Evolutionary conservation across 1,140 invertebrate genomes (phyloP), one percentile per base, ranked within the genome.

Genomic region (Archegozetes longisetosus): DNA sequence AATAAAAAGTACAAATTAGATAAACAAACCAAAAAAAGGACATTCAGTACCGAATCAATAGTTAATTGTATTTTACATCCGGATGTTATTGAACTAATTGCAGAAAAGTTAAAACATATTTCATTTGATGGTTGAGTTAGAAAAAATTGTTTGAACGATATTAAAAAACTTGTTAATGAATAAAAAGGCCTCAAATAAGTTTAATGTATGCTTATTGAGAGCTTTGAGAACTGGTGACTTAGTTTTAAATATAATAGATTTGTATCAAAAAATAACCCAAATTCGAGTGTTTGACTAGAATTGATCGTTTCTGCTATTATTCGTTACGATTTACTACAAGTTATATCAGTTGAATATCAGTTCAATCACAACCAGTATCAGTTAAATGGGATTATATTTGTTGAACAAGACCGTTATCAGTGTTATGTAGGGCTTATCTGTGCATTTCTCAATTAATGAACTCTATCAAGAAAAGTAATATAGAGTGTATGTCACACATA

Each of bases 1-100:
- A 3, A 49, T 14, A 32, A 58, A 27, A 25, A 48, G 12, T 6
- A 13, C 23, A 2, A 9, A 3, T 49, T 14, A n/a, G 22, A 22
- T 60, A 20, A 53, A 24, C 9, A 29, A 17, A 25, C 22, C 6
- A 4, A n/a, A n/a, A 0, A 60, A 22, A 17, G n/a, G 32, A 24
- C 53, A 2, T 24, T 49, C 17, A 48, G 26, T 20, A n/a, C 53
- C n/a, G 47, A 57, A 32, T 53, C 62, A 14, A 57, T 66, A 24
- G 49, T 66, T 2, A 60, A 64, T 49, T 61, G 55, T 56, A 61
- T 66, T 53, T 52, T 64, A n/a, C 60, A 66, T 53, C 65, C 65
- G 3, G 60, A 66, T 40, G 65, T 66, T 2, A 61, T 66, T 28
- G 4, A 56, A 23, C 14, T 60, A 14, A 58, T 62, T 40, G 17